Evolutionary conservation across 2,113 vertebrate species (phyloP).

Genomic region (Potamarius usumacintae): DNA sequence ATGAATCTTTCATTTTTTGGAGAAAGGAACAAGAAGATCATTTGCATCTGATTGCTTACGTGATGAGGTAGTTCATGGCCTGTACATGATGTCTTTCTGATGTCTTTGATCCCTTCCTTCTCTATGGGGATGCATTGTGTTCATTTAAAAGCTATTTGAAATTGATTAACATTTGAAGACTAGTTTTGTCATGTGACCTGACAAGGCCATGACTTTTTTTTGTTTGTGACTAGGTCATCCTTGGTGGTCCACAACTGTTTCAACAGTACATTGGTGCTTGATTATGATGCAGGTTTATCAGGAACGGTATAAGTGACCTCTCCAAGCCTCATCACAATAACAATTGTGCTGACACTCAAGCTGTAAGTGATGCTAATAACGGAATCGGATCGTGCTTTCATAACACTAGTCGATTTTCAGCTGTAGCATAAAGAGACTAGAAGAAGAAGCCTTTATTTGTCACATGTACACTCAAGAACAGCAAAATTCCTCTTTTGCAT

Average conservation of each 20-base stretch:
- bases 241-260: neutral
- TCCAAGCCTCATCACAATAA: neutral
- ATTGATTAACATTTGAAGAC: slow-evolving; percentile 43
- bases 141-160: slow-evolving; percentile 36
- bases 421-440: neutral
- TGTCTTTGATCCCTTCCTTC: slow-evolving; percentile 26
- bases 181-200: neutral
- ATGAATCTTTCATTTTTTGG: slow-evolving; percentile 6
- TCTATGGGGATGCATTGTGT: neutral
- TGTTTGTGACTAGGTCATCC: neutral
- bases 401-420: neutral
- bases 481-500: too few species aligned
- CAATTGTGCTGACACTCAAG: slow-evolving; percentile 1
- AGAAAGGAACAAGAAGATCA: neutral
- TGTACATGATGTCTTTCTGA: neutral
- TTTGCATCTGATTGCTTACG: slow-evolving; percentile 45
- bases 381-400: neutral
- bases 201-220: neutral
- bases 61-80: slow-evolving; percentile 5
- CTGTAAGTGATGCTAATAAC: neutral
- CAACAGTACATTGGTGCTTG: neutral
- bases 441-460: neutral
- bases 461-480: too few species aligned
- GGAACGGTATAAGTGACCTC: neutral
- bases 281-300: slow-evolving; percentile 20